Base-by-base conservation (phyloP, 2,797 vertebrate genomes). In the Chloroceryle inda region DNA sequence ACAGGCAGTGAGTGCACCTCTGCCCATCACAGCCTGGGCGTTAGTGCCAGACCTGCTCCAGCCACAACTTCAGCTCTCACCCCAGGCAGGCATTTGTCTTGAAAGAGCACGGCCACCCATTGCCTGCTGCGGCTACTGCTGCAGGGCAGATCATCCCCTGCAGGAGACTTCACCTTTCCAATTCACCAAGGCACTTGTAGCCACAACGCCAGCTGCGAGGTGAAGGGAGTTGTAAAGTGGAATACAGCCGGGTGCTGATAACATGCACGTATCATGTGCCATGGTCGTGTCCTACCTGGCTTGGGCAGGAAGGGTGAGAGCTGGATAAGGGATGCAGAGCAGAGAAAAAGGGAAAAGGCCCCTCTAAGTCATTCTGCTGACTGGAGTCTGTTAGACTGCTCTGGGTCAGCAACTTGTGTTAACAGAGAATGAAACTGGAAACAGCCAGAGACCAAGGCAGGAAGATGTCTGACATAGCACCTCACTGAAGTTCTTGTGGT, bases 101-200 rank as follows among this genome's bases (percentile, higher is more conserved):
- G 10, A 23, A 0, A 0, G 66, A 42, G n/a, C 10, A 38, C 0
- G 0, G 49, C 8, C 40, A 24, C 44, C 24, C 24, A 2, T 33
- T 18, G 37, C 13, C 45, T 52, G n/a, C 73, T 33, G 38, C 64
- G 67, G 31, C 33, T 38, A 3, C 6, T 8, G 61, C 40, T 78
- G n/a, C 49, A 19, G 55, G n/a, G 24, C 9, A 53, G 22, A 6
- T 7, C 29, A 42, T 35, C 27, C 47, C 58, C 58, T 2, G 2
- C 26, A 33, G 44, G 8, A 35, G 40, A 18, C 16, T 31, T 63
- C 10, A 5, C 12, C 45, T 21, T 44, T 42, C 45, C 29, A 18
- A 1, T 38, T 45, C 53, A 26, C 11, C 35, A 49, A 80, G 72
- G 22, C 18, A 22, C 49, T 29, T 3, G 6, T 1, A 63, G 50